These are phyloP conservation scores for Mesopsocus fuscifrons DNA, from an alignment of 2,888 invertebrate genomes.

Conservation along the genomic window DNA sequence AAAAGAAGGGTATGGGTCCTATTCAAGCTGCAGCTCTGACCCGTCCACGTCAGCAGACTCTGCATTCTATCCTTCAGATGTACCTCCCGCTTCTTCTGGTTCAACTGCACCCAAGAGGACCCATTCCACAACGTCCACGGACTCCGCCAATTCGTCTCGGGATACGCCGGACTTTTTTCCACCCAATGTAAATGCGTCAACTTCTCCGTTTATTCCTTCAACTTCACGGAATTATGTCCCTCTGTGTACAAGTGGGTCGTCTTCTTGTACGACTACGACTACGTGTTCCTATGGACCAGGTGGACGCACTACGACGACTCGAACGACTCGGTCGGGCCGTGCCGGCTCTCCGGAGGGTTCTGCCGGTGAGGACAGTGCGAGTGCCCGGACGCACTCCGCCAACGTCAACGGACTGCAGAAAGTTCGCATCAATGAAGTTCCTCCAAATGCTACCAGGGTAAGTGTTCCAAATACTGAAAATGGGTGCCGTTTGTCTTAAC, in stretches of 20 bases:
- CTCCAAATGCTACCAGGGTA: not conserved
- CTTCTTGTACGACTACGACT: not conserved
- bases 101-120: slow-evolving; percentile 9
- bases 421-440: not conserved
- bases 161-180: not conserved
- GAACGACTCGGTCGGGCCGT: not conserved
- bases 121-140: slow-evolving; percentile 11
- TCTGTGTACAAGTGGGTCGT: not conserved
- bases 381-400: not conserved
- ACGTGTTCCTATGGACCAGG: not conserved
- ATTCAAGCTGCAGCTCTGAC: slow-evolving; percentile 8
- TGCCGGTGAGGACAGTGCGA: not conserved
- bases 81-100: not conserved
- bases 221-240: not conserved
- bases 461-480: too few relatives aligned
- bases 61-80: not conserved
- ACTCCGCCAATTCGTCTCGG: slow-evolving; percentile 10
- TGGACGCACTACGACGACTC: not conserved
- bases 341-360: not conserved
- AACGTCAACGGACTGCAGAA: not conserved
- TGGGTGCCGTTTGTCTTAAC: too few relatives aligned
- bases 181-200: not conserved
- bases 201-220: not conserved
- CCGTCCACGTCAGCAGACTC: slow-evolving; percentile 12
- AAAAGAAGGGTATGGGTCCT: slow-evolving; percentile 1